Base-by-base conservation (phyloP, 92 coral and sea anemone species). In the Galaxea fascicularis region DNA sequence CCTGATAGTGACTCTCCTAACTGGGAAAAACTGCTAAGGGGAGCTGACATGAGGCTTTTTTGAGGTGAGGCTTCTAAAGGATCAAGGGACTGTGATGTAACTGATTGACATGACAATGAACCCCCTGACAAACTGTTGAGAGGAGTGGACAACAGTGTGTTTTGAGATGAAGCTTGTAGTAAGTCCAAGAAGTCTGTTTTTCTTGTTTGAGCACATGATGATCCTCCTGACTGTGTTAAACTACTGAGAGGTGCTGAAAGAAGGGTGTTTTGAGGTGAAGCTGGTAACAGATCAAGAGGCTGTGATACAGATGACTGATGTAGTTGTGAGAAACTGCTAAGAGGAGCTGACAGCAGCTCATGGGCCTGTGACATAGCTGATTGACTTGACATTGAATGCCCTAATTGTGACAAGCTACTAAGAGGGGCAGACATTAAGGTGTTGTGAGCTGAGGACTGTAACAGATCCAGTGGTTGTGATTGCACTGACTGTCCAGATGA, bases 1-100 rank as follows among this genome's bases (percentile, higher is more conserved):
- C 51, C 18, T 8, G 54, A 31, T 54, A 69, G 31, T 4, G 21
- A 6, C 22, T 29, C 79, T 54, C 46, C 65, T 53, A 46, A 12
- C 25, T 73, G 49, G 0, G 75, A 29, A 18, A 72, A 27, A 27
- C 52, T 35, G 45, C 68, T 86, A 51, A 86, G 79, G 4, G 89
- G 85, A 35, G 65, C 63, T 44, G 89, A 49, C 22, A 78, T 22
- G 5, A 76, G 57, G 17, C 60, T 29, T 25, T 30, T 69, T 58
- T 59, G 12, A n/a, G 75, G 21, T 4, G 29, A 5, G 24, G 39
- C 47, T 58, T 71, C 69, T 20, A 53, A 39, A 53, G 12, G 62
- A 29, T n/a, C 77, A 16, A 45, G 30, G 16, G 79, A 53, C 22
- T n/a, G 22, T 10, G 25, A 11, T 28, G 47, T 29, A 0, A 16